Evolutionary conservation across 37 sponge, comb jelly and placozoan species (phyloP).

Genomic region (Cladorhizidae sp.): DNA sequence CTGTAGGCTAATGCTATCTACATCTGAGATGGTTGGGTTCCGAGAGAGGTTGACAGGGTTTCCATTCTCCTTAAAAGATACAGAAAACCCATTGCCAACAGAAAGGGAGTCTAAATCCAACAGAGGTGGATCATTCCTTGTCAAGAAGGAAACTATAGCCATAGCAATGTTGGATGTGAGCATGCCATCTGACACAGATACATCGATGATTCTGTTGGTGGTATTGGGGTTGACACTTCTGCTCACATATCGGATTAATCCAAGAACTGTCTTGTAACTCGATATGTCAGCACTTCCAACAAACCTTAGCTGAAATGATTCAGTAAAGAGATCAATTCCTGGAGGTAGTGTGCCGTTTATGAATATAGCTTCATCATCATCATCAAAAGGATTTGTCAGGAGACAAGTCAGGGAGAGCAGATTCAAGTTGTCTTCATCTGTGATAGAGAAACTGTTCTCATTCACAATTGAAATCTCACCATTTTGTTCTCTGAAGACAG

Average conservation of each 20-base stretch:
- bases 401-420: conserved; percentile 24
- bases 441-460: conserved; percentile 13
- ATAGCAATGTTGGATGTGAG: conserved; percentile 17
- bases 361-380: conserved; percentile 2
- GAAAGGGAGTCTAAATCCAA: conserved; percentile 38
- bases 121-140: conserved; percentile 13
- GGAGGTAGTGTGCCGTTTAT: conserved; percentile 17
- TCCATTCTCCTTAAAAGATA: conserved; percentile 45
- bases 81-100: conserved; percentile 2
- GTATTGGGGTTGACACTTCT: conserved; percentile 27
- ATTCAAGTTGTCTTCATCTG: conserved; percentile 53
- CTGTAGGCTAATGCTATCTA: conserved; percentile 28
- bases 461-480: conserved; percentile 39
- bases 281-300: conserved; percentile 21
- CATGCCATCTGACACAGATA: conserved; percentile 53
- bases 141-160: conserved; percentile 11
- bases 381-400: conserved; percentile 46
- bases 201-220: conserved; percentile 14
- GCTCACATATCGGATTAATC: conserved; percentile 42
- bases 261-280: conserved; percentile 28
- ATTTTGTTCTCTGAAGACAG: conserved; percentile 33
- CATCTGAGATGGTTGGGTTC: conserved; percentile 27
- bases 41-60: conserved; percentile 23
- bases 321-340: conserved; percentile 11
- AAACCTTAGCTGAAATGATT: conserved; percentile 7